These are phyloP conservation scores for Andrena bicolor DNA, from an alignment of 2,888 invertebrate genomes.

Conservation along the genomic window DNA sequence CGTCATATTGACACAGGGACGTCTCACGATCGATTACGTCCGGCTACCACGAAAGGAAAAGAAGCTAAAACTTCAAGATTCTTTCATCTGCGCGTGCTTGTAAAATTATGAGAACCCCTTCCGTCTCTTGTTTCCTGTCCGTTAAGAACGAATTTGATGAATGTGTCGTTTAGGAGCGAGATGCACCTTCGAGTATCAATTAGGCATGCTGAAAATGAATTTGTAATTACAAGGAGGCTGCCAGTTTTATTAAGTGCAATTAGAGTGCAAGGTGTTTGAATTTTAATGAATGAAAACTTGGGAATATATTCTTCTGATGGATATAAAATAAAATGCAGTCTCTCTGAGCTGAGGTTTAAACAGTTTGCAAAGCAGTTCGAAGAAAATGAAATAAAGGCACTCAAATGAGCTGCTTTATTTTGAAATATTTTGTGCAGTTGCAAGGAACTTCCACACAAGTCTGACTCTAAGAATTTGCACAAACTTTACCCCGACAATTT, in stretches of 20 bases:
- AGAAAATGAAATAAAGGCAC: no score
- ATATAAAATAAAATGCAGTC: neutral
- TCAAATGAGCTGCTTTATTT: no score
- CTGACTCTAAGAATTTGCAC: no score
- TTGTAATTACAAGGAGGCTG: neutral
- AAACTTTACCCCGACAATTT: no score
- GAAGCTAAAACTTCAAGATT: neutral
- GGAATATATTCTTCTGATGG: neutral
- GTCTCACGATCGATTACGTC: conserved; percentile 7
- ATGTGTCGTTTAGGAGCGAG: conserved; percentile 1
- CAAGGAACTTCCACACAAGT: no score
- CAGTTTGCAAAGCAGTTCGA: no score
- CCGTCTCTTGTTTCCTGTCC: neutral
- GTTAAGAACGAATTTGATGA: conserved; percentile 1
- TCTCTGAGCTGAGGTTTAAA: neutral
- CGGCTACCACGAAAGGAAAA: neutral
- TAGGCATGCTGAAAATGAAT: neutral
- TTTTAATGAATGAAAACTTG: neutral
- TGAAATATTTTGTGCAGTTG: no score
- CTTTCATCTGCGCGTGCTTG: neutral
- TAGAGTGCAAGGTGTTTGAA: neutral
- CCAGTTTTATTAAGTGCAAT: neutral
- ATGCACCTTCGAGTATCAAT: neutral
- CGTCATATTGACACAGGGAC: conserved; percentile 57
- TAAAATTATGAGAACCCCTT: neutral